Evolutionary conservation across 2,113 vertebrate genomes (phyloP), one percentile per base, ranked within the genome.

Genomic region (Mirza zaza): DNA sequence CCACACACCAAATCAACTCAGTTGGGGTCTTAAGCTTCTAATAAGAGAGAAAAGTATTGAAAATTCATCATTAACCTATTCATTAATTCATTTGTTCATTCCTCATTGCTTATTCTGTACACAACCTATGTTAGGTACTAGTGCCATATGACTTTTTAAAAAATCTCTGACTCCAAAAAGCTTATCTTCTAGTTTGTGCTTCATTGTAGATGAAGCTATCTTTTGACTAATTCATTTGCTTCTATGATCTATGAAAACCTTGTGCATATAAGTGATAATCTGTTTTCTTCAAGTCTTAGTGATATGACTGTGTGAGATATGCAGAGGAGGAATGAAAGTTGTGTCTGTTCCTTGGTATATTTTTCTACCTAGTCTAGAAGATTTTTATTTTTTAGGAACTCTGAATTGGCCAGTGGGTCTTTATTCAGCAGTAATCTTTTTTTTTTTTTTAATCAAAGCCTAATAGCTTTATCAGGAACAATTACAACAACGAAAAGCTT

Each of bases 151-250:
- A 73, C 73, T 90, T 52, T 48, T 13, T 59, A 55, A 84, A 45
- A 75, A 92, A 67, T 15, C 15, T 92, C 17, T 94, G 52, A 63
- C 48, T 90, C 86, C 52, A 96, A 75, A 89, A 96, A 94, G 29
- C 34, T 65, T 82, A 59, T 10, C 29, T 96, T 95, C 32, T 39
- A 55, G 42, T 68, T 91, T 97, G n/a, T 97, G 95, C 77, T 87
- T 97, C 96, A 87, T 77, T 97, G 94, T 95, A 90, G 61, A 91
- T 79, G 67, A 96, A 87, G 68, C 87, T 42, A 42, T 67, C 77
- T 27, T 82, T 82, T 82, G 4, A 95, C 29, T 25, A 77, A 95
- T 88, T 96, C 87, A 85, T 85, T 79, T 88, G 85, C 90, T 96
- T 94, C 65, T 77, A 65, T 73, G 15, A 12, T 67, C 83, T 65